Conservation (phyloP, 2,113 vertebrate genomes). For the Panurus biarmicus region DNA sequence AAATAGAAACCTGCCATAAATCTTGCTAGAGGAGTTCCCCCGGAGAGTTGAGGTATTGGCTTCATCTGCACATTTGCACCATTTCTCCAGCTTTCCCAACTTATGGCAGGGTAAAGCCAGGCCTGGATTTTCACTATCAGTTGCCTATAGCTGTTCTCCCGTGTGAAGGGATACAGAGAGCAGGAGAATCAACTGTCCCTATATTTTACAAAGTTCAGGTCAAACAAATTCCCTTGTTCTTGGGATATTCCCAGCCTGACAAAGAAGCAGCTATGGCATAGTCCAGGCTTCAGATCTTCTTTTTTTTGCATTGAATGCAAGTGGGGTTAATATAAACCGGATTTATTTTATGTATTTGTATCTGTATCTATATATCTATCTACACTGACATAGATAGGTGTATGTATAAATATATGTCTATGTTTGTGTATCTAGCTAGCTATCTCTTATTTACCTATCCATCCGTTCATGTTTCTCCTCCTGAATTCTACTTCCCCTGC, state of each 20-base stretch:
- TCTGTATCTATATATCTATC: not conserved
- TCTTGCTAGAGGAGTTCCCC: not conserved
- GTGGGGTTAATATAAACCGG: not conserved
- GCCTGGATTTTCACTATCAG: not conserved
- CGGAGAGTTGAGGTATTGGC: not conserved
- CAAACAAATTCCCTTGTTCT: not conserved
- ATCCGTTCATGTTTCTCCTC: not conserved
- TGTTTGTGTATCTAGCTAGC: not conserved
- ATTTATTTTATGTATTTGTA: not conserved
- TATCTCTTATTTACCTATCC: not conserved
- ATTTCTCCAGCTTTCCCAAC: not conserved
- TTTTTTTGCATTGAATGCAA: not conserved
- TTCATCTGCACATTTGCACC: not conserved
- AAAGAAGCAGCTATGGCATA: not conserved
- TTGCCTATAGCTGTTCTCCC: not conserved
- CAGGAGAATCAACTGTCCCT: not conserved
- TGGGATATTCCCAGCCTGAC: not conserved
- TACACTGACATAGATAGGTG: not conserved
- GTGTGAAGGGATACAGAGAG: rapidly evolving
- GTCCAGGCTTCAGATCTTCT: not conserved
- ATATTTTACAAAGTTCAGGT: not conserved
- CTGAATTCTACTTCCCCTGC: not conserved
- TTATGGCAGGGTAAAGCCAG: not conserved
- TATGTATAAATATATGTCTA: no score
- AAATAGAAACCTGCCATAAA: not conserved